Evolutionary conservation across 1,140 invertebrate species (phyloP).

Genomic region (Maconellicoccus hirsutus): DNA sequence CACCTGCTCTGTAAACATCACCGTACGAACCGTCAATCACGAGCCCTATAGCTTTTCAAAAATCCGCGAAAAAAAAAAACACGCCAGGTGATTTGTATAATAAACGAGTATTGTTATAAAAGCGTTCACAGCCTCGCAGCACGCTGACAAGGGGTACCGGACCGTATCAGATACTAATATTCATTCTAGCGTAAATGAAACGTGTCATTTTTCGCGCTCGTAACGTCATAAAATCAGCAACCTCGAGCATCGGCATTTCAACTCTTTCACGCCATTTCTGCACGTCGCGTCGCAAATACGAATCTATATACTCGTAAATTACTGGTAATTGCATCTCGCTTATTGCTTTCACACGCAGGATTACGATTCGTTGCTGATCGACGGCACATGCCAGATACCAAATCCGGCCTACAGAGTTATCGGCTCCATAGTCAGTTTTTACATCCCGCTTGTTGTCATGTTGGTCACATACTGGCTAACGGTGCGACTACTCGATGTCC

Average conservation of each 20-base stretch:
- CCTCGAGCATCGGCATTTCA: too few species aligned
- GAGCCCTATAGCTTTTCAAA: too few species aligned
- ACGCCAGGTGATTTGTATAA: too few species aligned
- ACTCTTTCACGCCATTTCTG: too few species aligned
- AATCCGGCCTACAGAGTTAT: constrained; percentile 82
- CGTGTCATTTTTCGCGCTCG: background rate
- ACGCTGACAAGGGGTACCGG: background rate
- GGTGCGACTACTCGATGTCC: constrained; percentile 63
- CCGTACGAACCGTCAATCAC: too few species aligned
- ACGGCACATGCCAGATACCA: constrained; percentile 71
- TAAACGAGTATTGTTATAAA: too few species aligned
- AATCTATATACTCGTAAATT: too few species aligned
- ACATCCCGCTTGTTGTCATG: constrained; percentile 91
- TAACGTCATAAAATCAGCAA: too few species aligned
- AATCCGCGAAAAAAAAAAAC: too few species aligned
- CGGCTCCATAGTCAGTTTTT: constrained; percentile 88
- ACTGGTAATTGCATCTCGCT: too few species aligned
- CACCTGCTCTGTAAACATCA: too few species aligned
- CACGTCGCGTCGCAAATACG: too few species aligned
- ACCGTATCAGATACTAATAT: background rate
- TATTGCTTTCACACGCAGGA: constrained; percentile 43
- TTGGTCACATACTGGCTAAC: constrained; percentile 84
- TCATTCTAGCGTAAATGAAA: background rate
- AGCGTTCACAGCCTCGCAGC: background rate
- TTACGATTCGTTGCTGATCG: constrained; percentile 62